phyloP scores from a whole-genome alignment of 2,888 invertebrate genomes.

The Limnephilus lunatus region DNA sequence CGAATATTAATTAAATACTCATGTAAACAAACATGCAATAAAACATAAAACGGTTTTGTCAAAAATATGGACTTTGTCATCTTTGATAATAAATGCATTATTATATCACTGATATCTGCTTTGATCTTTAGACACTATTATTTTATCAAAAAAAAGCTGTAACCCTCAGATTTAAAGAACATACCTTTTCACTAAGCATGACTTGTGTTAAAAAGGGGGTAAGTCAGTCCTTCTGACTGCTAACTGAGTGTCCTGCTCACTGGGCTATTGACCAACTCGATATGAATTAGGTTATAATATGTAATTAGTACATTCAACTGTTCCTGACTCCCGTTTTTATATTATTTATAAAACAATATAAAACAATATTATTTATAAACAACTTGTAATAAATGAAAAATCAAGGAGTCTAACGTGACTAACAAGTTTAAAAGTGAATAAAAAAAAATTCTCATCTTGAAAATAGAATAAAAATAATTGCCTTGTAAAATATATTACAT shows the following conservation, averaged over 20 bases:
- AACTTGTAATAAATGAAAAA: no score
- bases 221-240: not conserved
- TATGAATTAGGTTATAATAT: no score
- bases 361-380: not conserved
- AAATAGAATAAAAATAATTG: no score
- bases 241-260: not conserved
- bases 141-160: not conserved
- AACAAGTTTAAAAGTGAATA: no score
- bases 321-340: not conserved
- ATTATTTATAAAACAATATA: not conserved
- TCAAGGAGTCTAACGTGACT: no score
- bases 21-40: not conserved
- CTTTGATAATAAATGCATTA: not conserved
- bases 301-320: not conserved
- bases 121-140: not conserved
- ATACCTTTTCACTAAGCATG: no score
- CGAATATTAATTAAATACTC: not conserved
- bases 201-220: not conserved
- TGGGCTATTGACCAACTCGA: not conserved
- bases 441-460: no score
- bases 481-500: no score
- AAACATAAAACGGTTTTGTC: no score
- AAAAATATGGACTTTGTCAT: not conserved
- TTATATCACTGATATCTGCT: not conserved
- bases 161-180: no score